Evolutionary conservation across 53 echinoderm and acorn worm genomes (phyloP), one percentile per base, ranked within the genome.

Genomic region (Actinopyga echinites): DNA sequence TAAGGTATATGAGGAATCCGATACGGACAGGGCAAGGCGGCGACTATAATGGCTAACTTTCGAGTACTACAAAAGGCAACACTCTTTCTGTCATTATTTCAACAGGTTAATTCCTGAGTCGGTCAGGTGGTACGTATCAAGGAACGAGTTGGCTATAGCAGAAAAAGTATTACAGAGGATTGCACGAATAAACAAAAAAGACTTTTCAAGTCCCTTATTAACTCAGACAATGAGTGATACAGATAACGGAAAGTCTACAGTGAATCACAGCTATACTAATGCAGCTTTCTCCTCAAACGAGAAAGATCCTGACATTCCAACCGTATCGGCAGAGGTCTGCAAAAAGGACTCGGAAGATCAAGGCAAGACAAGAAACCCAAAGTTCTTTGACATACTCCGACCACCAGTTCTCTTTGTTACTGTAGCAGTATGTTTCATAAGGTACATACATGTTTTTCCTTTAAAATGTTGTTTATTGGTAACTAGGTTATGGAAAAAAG

Each of bases 331-430:
- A 21, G 24, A 40, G 6, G 43, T 71, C 26, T 26, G 28, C 40
- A 13, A 17, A 22, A 2, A 8, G 7, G 17, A 7, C 6, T 0
- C 17, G 11, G 42, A 25, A 7, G 40, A 33, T 21, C 20, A 25
- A 21, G 71, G 37, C 1, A 24, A 71, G 12, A 36, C 2, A 10
- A 15, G 13, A 10, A 30, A 40, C 21, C 17, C 31, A 42, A 71
- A 25, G 8, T 32, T 71, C 5, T 3, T 40, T 13, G 71, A 71
- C 40, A 12, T 71, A 42, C 44, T 71, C 24, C 38, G 44, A 20
- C 71, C 71, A 24, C 71, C 71, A 40, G 71, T 71, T 24, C 40
- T 71, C n/a, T 71, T 42, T 42, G 21, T 71, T 10, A 71, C 71
- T 34, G 4, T 63, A 6, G 26, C 49, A 2, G 49, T 49, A 49